phyloP scores from a whole-genome alignment of 2,113 vertebrate genomes.

The Patagioenas fasciata region DNA sequence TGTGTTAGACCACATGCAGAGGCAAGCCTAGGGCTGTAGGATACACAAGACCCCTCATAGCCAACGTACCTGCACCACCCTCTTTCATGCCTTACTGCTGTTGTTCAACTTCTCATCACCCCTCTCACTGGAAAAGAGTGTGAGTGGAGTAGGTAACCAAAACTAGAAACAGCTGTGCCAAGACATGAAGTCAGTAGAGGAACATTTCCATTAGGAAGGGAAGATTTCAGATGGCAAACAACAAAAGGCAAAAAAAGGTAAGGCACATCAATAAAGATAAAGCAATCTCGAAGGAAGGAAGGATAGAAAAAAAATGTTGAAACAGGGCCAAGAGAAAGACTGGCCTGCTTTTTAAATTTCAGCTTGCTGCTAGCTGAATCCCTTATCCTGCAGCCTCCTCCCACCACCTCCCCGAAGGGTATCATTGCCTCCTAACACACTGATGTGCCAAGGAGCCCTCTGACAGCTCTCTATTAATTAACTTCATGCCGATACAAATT shows the following conservation, averaged over 20 bases:
- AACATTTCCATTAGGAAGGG: background rate
- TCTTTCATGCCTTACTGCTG: accelerated
- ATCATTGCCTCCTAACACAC: slow-evolving; percentile 43
- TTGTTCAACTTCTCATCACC: background rate
- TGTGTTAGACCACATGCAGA: background rate
- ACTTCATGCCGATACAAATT: slow-evolving; percentile 76
- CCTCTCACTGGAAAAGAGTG: background rate
- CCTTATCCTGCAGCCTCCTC: slow-evolving; percentile 33
- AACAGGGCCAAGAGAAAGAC: background rate
- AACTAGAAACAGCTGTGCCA: background rate
- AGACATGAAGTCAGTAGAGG: background rate
- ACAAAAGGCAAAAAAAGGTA: background rate
- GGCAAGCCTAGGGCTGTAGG: background rate
- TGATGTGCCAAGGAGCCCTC: slow-evolving; percentile 65
- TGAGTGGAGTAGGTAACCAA: background rate
- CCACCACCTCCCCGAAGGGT: slow-evolving; percentile 39
- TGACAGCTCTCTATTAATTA: slow-evolving; percentile 77
- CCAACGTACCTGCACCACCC: background rate
- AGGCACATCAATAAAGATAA: background rate
- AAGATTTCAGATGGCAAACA: background rate
- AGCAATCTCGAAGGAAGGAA: background rate
- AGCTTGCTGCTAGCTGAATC: slow-evolving; percentile 31
- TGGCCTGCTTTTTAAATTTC: slow-evolving; percentile 28
- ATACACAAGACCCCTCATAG: background rate
- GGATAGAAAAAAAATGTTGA: background rate